phyloP scores from a whole-genome alignment of 2,113 vertebrate genomes.

The Rhinoptilus africanus region DNA sequence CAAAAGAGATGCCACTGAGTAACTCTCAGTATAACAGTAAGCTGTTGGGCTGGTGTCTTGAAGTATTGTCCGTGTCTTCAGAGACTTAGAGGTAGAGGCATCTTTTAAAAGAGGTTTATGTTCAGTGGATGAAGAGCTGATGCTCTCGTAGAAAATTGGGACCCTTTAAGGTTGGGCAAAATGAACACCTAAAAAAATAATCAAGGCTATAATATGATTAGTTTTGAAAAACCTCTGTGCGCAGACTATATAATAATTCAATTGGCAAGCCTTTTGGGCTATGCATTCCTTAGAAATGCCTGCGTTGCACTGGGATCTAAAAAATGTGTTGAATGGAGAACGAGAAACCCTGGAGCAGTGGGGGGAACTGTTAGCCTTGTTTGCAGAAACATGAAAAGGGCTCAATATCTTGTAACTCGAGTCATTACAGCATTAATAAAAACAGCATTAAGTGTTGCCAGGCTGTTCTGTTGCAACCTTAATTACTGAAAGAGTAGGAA shows the following conservation, averaged over 20 bases:
- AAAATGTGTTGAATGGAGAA: neutral
- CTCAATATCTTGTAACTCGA: neutral
- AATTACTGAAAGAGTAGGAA: slow-evolving; percentile 8
- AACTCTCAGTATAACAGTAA: neutral
- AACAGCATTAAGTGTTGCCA: neutral
- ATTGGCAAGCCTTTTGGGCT: neutral
- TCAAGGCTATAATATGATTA: neutral
- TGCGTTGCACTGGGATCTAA: neutral
- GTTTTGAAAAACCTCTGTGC: neutral
- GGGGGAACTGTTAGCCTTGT: neutral
- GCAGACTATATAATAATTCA: neutral
- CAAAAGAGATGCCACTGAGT: neutral
- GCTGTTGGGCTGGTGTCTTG: neutral
- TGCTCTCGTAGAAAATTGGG: neutral
- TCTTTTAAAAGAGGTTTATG: neutral
- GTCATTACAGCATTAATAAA: slow-evolving; percentile 33
- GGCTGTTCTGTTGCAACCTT: neutral
- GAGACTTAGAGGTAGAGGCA: neutral
- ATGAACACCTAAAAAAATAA: neutral
- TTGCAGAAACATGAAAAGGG: slow-evolving; percentile 6
- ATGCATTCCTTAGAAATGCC: neutral
- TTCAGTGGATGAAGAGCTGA: neutral
- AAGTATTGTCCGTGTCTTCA: neutral
- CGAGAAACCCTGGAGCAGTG: neutral
- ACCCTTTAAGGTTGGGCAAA: neutral